Percentiles rank a stretch among this genome's conserved stretches.
phyloP scores from a whole-genome alignment of 2,888 invertebrate species.

The Trissolcus japonicus region DNA sequence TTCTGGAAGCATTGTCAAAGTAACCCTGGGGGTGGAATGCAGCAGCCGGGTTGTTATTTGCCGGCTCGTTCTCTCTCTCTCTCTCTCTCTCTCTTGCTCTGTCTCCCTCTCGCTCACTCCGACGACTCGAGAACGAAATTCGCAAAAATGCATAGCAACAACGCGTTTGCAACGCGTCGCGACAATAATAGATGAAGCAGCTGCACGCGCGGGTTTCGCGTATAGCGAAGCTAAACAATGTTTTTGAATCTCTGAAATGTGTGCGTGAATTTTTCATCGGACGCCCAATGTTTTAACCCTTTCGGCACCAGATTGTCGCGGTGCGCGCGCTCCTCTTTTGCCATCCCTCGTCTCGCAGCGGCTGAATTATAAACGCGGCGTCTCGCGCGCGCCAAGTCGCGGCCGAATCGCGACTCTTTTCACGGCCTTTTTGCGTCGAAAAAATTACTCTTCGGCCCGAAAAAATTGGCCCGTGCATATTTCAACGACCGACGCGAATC shows the following conservation, averaged over 20 bases:
- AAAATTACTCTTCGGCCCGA: constrained; percentile 16
- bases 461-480: constrained; percentile 30
- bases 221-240: constrained; percentile 66
- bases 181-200: constrained; percentile 70
- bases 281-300: constrained; percentile 69
- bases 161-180: constrained; percentile 64
- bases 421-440: constrained; percentile 10
- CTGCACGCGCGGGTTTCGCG: constrained; percentile 62
- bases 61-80: not conserved
- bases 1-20: constrained; percentile 13
- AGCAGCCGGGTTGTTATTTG: constrained; percentile 4
- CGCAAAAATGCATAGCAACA: constrained; percentile 31
- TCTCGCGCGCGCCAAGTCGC: constrained; percentile 50
- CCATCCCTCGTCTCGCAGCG: constrained; percentile 41
- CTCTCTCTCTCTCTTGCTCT: not conserved
- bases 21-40: constrained; percentile 8
- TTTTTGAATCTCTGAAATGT: constrained; percentile 64
- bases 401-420: constrained; percentile 16
- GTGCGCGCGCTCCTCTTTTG: constrained; percentile 12
- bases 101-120: not conserved
- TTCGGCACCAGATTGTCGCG: constrained; percentile 57
- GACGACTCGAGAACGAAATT: constrained; percentile 11
- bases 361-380: constrained; percentile 60
- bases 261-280: constrained; percentile 68
- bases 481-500: constrained; percentile 9